Evolutionary conservation across 2,113 vertebrate species (phyloP).

Genomic region (Chaetodon trifascialis): DNA sequence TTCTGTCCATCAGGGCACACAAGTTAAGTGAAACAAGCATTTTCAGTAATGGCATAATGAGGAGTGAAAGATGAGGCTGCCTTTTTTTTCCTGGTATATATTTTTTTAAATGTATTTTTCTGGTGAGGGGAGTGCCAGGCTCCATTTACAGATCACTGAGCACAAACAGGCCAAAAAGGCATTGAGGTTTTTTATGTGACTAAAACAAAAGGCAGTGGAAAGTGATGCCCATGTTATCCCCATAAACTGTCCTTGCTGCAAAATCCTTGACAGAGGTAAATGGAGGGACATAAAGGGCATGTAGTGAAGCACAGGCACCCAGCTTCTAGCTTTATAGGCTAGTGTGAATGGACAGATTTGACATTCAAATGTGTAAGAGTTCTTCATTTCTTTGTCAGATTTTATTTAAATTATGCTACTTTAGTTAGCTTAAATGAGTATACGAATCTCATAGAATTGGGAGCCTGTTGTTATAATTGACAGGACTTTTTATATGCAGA

Average conservation of each 20-base stretch:
- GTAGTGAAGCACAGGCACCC: neutral
- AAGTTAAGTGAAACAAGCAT: neutral
- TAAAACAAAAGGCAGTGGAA: conserved; percentile 12
- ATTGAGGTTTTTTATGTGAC: neutral
- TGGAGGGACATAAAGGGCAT: conserved; percentile 12
- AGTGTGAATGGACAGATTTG: neutral
- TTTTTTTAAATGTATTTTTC: neutral
- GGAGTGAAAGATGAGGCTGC: neutral
- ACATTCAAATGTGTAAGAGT: neutral
- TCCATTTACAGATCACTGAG: conserved; percentile 14
- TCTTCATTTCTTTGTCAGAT: too few relatives aligned
- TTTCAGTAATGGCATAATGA: neutral
- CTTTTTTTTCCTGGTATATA: neutral
- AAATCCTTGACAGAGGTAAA: conserved; percentile 15
- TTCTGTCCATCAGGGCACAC: neutral
- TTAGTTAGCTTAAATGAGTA: too few relatives aligned
- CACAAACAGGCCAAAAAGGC: neutral
- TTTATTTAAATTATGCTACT: neutral
- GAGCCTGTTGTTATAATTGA: neutral
- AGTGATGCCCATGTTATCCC: neutral
- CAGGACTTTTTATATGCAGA: neutral
- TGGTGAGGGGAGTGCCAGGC: neutral
- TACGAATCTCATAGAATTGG: neutral
- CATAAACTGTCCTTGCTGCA: conserved; percentile 26
- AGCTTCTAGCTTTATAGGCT: neutral